Evolutionary conservation across 1,140 invertebrate species (phyloP).

Genomic region (Temnothorax nylanderi): DNA sequence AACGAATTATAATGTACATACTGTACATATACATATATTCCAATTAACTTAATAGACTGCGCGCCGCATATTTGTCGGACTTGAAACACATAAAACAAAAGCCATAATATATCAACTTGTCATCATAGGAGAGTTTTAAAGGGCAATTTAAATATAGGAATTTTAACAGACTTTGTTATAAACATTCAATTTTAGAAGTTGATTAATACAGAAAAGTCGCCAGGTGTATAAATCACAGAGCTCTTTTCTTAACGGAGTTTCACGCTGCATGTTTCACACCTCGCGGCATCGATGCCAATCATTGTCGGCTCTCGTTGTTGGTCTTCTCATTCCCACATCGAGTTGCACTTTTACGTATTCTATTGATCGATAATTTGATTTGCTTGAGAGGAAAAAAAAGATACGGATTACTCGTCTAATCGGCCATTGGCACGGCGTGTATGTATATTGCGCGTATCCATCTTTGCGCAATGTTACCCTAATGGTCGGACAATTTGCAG

Average conservation of each 20-base stretch:
- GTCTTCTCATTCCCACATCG: slow-evolving; percentile 45
- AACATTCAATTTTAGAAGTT: neutral
- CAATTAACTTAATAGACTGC: too few species aligned
- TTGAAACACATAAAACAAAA: too few species aligned
- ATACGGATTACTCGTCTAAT: slow-evolving; percentile 37
- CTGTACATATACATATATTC: too few species aligned
- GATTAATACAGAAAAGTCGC: neutral
- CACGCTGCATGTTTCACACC: slow-evolving; percentile 30
- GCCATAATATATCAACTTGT: neutral
- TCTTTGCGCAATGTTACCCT: slow-evolving; percentile 65
- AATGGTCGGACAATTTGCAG: slow-evolving; percentile 75
- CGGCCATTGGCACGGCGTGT: slow-evolving; percentile 36
- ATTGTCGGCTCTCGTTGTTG: slow-evolving; percentile 22
- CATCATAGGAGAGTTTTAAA: neutral
- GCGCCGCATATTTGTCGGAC: too few species aligned
- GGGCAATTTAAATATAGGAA: neutral
- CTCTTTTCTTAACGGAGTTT: neutral
- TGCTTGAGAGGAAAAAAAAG: slow-evolving; percentile 25
- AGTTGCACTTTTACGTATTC: slow-evolving; percentile 41
- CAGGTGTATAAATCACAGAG: neutral
- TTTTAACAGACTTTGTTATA: neutral
- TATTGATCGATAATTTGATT: slow-evolving; percentile 51
- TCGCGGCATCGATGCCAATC: slow-evolving; percentile 42
- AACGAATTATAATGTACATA: too few species aligned
- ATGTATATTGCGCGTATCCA: slow-evolving; percentile 12